Evolutionary conservation across 2,888 invertebrate genomes (phyloP).

Genomic region (Andricus curvator): DNA sequence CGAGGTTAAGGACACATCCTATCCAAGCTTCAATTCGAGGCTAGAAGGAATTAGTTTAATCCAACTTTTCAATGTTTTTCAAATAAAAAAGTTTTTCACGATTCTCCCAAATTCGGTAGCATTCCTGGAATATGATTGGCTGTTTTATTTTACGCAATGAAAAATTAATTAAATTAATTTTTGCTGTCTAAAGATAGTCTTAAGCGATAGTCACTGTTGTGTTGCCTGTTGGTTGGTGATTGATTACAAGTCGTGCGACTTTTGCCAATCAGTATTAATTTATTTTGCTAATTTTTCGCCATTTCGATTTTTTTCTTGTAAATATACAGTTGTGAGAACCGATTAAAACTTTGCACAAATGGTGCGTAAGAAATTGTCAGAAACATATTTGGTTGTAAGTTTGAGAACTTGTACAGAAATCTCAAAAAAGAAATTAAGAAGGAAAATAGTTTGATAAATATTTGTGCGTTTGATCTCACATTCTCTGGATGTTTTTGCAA

Average conservation of each 20-base stretch:
- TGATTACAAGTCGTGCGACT: neutral
- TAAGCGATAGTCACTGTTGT: conserved; percentile 5
- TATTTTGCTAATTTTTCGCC: neutral
- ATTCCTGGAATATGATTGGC: neutral
- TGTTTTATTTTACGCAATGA: neutral
- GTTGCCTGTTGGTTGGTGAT: conserved; percentile 24
- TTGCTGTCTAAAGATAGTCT: neutral
- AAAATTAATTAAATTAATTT: neutral
- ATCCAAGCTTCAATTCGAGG: neutral
- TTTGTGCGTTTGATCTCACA: neutral
- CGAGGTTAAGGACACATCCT: neutral
- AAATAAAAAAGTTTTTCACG: neutral
- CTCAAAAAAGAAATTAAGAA: neutral
- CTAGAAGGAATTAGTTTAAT: neutral
- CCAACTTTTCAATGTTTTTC: neutral
- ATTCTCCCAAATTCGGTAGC: neutral
- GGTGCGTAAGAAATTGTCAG: neutral
- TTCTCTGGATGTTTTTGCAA: neutral
- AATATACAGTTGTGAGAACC: neutral
- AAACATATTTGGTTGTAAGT: neutral
- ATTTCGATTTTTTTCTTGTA: neutral
- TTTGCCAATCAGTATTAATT: conserved; percentile 37
- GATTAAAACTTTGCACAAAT: neutral
- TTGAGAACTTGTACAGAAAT: neutral
- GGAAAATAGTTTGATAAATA: neutral